These are phyloP conservation scores for Musca vetustissima DNA, from an alignment of 1,140 invertebrate species.

Conservation along the genomic window DNA sequence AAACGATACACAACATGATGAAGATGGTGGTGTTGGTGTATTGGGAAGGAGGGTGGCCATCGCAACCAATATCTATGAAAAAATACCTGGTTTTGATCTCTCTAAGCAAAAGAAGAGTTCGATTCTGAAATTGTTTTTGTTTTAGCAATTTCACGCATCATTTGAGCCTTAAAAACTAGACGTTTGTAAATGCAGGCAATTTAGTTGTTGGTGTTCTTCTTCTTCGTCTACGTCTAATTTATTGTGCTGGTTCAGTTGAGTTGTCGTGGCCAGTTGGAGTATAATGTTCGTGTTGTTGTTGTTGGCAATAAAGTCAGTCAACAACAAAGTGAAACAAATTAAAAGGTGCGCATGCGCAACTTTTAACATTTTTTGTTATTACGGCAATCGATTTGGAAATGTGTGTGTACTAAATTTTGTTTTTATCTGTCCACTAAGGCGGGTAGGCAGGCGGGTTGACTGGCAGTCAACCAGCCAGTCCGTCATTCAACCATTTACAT, in stretches of 20 bases:
- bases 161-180: neutral
- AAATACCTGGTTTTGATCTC: no score
- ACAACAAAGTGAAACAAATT: constrained; percentile 13
- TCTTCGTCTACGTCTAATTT: no score
- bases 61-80: no score
- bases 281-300: neutral
- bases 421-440: no score
- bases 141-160: constrained; percentile 19
- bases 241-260: no score
- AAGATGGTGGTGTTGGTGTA: neutral
- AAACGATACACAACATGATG: neutral
- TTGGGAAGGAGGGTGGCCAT: neutral
- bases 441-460: no score
- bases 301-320: neutral
- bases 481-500: no score
- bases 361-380: neutral
- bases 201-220: no score
- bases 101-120: neutral
- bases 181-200: no score
- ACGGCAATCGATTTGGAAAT: constrained; percentile 9
- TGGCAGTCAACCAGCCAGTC: no score
- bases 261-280: neutral
- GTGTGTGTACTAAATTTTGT: neutral
- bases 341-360: constrained; percentile 23
- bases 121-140: neutral